Base-by-base conservation (phyloP, 2,113 vertebrate genomes). In the Myotis lucifugus region DNA sequence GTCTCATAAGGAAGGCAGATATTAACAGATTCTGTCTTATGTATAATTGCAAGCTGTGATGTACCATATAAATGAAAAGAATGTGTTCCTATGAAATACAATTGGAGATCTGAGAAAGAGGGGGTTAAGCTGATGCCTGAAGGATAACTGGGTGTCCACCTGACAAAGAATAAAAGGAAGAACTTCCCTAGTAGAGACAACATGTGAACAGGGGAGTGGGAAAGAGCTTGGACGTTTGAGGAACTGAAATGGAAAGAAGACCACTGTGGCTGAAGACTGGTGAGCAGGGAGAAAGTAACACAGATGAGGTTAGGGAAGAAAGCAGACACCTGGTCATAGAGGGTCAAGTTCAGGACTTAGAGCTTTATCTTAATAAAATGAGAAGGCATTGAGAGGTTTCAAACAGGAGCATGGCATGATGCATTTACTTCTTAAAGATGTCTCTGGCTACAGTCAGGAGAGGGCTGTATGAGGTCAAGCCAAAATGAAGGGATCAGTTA, bases 181-280 rank as follows among this genome's bases (percentile, higher is more conserved):
- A 82, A 48, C 40, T 61, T 81, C 59, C 73, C 52, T 25, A 73
- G 52, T 3, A 92, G 27, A 91, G 40, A 93, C 21, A 77, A 25
- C 29, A 12, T 1, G 9, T 72, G 52, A 77, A 40, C 70, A 46
- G 17, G 77, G 19, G 13, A 40, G 8, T 46, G 29, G 64, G n/a
- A 66, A 83, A 61, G 79, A 67, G 10, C 40, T 21, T 66, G 19
- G 23, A 23, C 5, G 15, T 81, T 76, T 66, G 59, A 70, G 54
- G 85, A 92, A 61, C 54, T 83, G 34, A 92, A 61, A 77, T 73
- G 66, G 29, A 92, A 67, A 96, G 46, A 90, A 78, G 64, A 42
- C 0, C 34, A 29, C 23, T 66, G 37, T 73, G 19, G n/a, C 81
- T 54, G 7, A 78, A 79, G 76, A n/a, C 54, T 27, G 23, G 29